Percentiles rank a stretch among this genome's conserved stretches.
Evolutionary conservation across 1,140 invertebrate species (phyloP).

Genomic region (Sipha flava): DNA sequence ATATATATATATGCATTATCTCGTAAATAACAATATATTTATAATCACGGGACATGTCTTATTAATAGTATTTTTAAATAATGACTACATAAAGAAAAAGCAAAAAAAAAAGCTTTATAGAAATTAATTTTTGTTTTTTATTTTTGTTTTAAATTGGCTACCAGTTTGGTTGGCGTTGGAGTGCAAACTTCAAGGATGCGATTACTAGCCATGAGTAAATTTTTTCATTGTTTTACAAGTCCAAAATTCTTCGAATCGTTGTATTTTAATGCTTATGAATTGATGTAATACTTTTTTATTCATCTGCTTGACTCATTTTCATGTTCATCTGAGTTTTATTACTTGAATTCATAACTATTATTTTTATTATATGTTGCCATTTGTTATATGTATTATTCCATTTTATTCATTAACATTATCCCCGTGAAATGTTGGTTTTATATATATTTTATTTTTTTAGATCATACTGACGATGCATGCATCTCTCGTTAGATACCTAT

Average conservation of each 20-base stretch:
- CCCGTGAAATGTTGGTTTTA: constrained; percentile 10
- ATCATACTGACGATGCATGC: constrained; percentile 16
- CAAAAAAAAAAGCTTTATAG: constrained; percentile 22
- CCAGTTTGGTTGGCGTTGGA: constrained; percentile 83
- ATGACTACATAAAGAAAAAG: neutral
- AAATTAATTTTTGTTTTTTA: constrained; percentile 26
- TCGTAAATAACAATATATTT: neutral
- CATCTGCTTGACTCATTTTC: constrained; percentile 35
- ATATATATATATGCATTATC: neutral
- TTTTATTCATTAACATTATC: constrained; percentile 10
- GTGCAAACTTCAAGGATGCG: constrained; percentile 88
- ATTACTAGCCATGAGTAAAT: constrained; percentile 64
- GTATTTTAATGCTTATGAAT: constrained; percentile 40
- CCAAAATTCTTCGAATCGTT: constrained; percentile 35
- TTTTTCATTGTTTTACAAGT: constrained; percentile 40
- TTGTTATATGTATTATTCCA: neutral
- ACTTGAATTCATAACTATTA: constrained; percentile 41
- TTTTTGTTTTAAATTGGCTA: constrained; percentile 33
- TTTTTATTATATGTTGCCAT: constrained; percentile 36
- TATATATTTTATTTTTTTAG: constrained; percentile 16
- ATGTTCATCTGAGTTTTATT: constrained; percentile 45
- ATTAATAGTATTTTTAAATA: constrained; percentile 21
- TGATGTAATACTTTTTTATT: constrained; percentile 35
- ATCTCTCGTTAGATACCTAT: neutral
- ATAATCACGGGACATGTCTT: constrained; percentile 3